Evolutionary conservation across 2,888 invertebrate genomes (phyloP), one percentile per base, ranked within the genome.

Genomic region (Catocala sponsa): DNA sequence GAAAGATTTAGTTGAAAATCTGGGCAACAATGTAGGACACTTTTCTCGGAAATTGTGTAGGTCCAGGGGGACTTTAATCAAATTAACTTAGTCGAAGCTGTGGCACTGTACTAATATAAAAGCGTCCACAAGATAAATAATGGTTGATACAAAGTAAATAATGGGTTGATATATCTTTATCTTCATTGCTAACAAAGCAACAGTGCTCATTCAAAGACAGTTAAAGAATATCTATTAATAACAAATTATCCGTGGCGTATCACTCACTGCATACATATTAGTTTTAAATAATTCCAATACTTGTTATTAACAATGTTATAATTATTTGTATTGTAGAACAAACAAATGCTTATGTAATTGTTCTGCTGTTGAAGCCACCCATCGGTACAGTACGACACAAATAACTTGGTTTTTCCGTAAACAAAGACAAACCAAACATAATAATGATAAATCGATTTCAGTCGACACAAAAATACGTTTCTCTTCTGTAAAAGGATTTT

Each of bases 191-290:
- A 46, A 54, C 48, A 25, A 49, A 59, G 53, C 50, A 35, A 54
- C 11, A 38, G 35, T 38, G n/a, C 46, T 44, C 38, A 47, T 55
- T 60, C 44, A n/a, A 7, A 52, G 58, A 9, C 53, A 25, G 58
- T 51, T 63, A 54, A 35, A 53, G 58, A 63, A 72, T 74, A 64
- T 15, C 15, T 15, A 15, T 64, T 55, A 64, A 72, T 57, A 48
- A 72, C 54, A 47, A 63, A 67, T 70, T 48, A 60, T 55, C 52
- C 32, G 38, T 11, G 33, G 47, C 44, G 52, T 63, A 57, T 61
- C 59, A 55, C 47, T 61, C 9, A 53, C 54, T 67, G 60, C 63
- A 67, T 74, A 59, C 63, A 62, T 60, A 65, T 55, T 48, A 38
- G 44, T 56, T 47, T 61, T 51, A 64, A 50, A 41, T 53, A 42